These are phyloP conservation scores for Zaprionus bogoriensis DNA, from an alignment of 2,888 invertebrate species.

Conservation along the genomic window DNA sequence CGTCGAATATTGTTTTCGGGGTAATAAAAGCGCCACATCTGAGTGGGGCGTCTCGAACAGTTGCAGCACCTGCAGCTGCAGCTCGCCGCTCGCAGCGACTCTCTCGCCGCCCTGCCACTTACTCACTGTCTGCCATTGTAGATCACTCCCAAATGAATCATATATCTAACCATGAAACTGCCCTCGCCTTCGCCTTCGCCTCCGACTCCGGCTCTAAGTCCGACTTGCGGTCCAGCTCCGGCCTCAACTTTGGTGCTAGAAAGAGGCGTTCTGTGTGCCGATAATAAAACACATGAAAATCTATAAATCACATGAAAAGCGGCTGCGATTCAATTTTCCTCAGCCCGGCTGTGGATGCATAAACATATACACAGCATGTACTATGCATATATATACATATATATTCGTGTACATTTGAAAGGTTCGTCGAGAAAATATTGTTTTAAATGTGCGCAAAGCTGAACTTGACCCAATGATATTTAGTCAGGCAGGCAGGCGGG, in stretches of 20 bases:
- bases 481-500: constrained; percentile 64
- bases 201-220: constrained; percentile 25
- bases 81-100: constrained; percentile 33
- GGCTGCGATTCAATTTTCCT: constrained; percentile 59
- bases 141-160: constrained; percentile 67
- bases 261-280: constrained; percentile 61
- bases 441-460: constrained; percentile 63
- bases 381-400: neutral
- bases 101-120: constrained; percentile 3
- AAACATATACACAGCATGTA: neutral
- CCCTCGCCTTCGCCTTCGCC: too few species aligned
- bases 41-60: constrained; percentile 36
- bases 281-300: constrained; percentile 67
- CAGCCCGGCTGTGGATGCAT: constrained; percentile 1
- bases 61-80: constrained; percentile 42
- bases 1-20: constrained; percentile 5
- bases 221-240: constrained; percentile 14
- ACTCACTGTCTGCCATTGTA: constrained; percentile 42
- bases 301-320: constrained; percentile 64
- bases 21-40: constrained; percentile 43
- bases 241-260: constrained; percentile 57
- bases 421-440: constrained; percentile 64
- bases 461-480: constrained; percentile 79
- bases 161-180: too few species aligned
- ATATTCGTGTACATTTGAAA: constrained; percentile 54